These are phyloP conservation scores for Latrodectus geometricus DNA, from an alignment of 1,140 invertebrate genomes.

Conservation along the genomic window DNA sequence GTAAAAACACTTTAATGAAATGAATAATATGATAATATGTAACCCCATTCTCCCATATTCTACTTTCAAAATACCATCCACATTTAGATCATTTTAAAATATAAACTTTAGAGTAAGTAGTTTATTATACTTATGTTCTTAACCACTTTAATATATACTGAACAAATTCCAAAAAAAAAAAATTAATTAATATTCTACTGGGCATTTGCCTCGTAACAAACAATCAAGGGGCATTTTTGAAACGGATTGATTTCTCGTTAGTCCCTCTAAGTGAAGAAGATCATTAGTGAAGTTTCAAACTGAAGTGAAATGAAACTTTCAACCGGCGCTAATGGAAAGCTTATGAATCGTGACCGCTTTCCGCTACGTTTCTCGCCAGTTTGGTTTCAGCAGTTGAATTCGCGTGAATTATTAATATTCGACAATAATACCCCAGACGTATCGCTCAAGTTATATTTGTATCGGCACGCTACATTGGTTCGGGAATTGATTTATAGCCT, in stretches of 20 bases:
- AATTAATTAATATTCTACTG: not conserved
- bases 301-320: not conserved
- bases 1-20: no score
- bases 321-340: not conserved
- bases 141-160: no score
- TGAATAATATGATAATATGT: no score
- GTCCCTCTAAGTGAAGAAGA: not conserved
- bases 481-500: not conserved
- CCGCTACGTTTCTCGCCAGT: not conserved
- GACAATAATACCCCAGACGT: constrained; percentile 1
- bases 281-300: constrained; percentile 1
- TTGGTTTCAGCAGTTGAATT: not conserved
- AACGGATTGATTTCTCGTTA: constrained; percentile 9
- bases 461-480: not conserved
- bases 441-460: not conserved
- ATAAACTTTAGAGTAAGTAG: no score
- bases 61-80: no score
- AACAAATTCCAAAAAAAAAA: no score
- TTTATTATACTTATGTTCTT: no score
- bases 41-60: no score
- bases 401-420: constrained; percentile 1
- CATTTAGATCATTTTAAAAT: no score
- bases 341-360: constrained; percentile 5
- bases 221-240: not conserved
- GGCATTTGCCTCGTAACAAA: not conserved